phyloP scores from a whole-genome alignment of 2,888 invertebrate species.

The Gari tellinella region DNA sequence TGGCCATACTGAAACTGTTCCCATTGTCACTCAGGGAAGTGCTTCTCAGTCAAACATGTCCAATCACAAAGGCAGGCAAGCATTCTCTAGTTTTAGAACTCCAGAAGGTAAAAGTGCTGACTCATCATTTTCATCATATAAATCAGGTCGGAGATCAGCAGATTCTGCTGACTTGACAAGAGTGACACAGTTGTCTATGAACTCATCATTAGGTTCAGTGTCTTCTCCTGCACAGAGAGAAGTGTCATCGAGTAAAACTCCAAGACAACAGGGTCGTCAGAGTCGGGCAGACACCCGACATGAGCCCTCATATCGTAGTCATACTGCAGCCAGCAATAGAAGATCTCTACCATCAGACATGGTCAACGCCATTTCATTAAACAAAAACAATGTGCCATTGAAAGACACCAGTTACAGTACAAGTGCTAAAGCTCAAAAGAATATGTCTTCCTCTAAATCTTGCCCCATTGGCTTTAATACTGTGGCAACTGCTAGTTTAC shows the following conservation, averaged over 20 bases:
- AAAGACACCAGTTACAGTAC: constrained; percentile 34
- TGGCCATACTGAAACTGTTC: not conserved
- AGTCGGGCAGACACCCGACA: constrained; percentile 48
- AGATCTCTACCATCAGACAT: constrained; percentile 47
- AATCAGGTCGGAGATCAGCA: constrained; percentile 36
- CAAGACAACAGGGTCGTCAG: constrained; percentile 26
- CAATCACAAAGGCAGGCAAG: constrained; percentile 2
- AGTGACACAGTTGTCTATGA: constrained; percentile 51
- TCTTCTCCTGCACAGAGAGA: constrained; percentile 4
- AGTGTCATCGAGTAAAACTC: constrained; percentile 4
- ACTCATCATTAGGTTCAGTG: constrained; percentile 35
- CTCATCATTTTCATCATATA: constrained; percentile 31
- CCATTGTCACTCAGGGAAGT: constrained; percentile 4
- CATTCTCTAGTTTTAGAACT: not conserved
- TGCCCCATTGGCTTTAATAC: constrained; percentile 56
- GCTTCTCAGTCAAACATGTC: not conserved
- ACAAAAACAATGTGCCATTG: constrained; percentile 47
- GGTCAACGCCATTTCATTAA: constrained; percentile 29
- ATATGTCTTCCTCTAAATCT: constrained; percentile 60
- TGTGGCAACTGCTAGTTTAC: not conserved
- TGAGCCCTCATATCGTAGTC: constrained; percentile 56
- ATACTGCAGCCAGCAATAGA: constrained; percentile 38
- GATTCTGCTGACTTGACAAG: constrained; percentile 47
- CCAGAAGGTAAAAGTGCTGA: constrained; percentile 24
- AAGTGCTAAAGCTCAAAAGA: constrained; percentile 7